Conservation (phyloP, 1,140 invertebrate genomes). For the Pseudobourletiella spinata region DNA sequence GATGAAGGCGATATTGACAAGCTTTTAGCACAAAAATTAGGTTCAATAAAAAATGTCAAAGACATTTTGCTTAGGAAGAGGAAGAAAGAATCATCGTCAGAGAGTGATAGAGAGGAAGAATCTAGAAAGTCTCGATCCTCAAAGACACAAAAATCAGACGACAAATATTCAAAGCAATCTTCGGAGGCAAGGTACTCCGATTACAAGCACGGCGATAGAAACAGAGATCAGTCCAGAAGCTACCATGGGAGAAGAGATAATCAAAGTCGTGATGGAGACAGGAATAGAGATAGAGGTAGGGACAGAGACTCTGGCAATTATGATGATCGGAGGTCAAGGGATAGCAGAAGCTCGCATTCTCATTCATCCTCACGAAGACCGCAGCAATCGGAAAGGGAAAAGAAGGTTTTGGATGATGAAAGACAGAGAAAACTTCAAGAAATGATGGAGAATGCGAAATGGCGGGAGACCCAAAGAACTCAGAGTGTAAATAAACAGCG, state of each 20-base stretch:
- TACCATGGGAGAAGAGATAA: not conserved
- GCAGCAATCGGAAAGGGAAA: conserved; percentile 36
- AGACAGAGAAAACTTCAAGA: conserved; percentile 59
- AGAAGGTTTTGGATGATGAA: conserved; percentile 49
- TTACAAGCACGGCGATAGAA: no score
- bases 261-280: not conserved
- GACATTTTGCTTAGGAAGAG: not conserved
- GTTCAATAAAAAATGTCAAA: not conserved
- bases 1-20: conserved; percentile 2
- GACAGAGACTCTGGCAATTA: not conserved
- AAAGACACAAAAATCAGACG: not conserved
- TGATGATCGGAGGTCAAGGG: no score
- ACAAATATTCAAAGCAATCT: not conserved
- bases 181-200: no score
- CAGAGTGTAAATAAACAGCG: conserved; percentile 55
- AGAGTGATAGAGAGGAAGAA: not conserved
- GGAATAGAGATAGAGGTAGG: not conserved
- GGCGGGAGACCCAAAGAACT: conserved; percentile 57
- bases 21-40: conserved; percentile 12
- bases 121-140: not conserved
- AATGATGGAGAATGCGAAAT: conserved; percentile 71
- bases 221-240: no score
- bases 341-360: no score
- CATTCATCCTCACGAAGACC: not conserved
- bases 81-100: not conserved